Evolutionary conservation across 1,140 invertebrate genomes (phyloP), one percentile per base, ranked within the genome.

Genomic region (Macrosteles quadrilineatus): DNA sequence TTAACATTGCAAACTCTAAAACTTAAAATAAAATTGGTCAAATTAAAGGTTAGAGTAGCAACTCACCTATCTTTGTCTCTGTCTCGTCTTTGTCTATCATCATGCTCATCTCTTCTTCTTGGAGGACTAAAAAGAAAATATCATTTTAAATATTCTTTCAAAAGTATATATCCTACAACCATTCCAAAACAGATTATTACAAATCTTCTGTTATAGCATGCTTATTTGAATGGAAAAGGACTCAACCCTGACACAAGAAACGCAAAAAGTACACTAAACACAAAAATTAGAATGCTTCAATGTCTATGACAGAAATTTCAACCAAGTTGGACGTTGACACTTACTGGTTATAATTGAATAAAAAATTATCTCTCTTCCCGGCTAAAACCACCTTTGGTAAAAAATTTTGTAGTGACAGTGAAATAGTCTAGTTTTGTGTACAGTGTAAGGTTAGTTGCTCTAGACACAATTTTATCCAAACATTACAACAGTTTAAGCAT

Each of bases 91-190:
- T 43, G n/a, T 45, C 63, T n/a, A 25, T 64, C 59, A 40, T 66
- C 63, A 43, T 66, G 36, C 19, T 66, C 63, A 66, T 66, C 63
- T 27, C 40, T 43, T 45, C 63, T 66, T 9, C 63, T 27, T 3
- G 32, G 21, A 12, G 63, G 40, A 36, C 63, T 66, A 30, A 19
- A 66, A 57, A 57, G 25, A 23, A 19, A 25, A 57, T 21, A 57
- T 21, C 3, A 4, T 36, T 36, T 36, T 6, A 4, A 36, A 36
- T 53, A 25, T 4, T 6, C 4, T 53, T 19, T 53, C n/a, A 53
- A 4, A 19, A 19, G 6, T 9, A 53, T 4, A n/a, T 9, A 3
- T 9, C 47, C n/a, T 53, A 53, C 47, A 53, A 19, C 47, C 6
- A 9, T 6, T 53, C 3, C 6, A 9, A 25, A 19, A 53, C 6